Evolutionary conservation across 2,888 invertebrate genomes (phyloP), one percentile per base, ranked within the genome.

Genomic region (Danaus chrysippus): DNA sequence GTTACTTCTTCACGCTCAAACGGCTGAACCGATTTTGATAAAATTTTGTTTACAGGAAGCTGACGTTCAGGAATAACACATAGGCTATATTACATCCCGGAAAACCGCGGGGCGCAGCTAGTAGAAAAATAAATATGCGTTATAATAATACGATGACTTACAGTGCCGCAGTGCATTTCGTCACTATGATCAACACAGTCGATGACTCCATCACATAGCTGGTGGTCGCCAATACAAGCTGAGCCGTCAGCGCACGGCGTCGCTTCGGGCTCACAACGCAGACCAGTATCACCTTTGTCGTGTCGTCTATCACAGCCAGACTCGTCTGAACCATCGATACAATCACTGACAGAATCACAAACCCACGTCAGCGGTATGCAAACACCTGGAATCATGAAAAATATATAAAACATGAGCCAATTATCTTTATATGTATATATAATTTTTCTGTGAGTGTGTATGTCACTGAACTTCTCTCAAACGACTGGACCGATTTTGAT

Each of bases 251-350:
- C 86, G 81, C 96, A 96, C 49, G 92, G 92, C 73, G 93, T 93
- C 69, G 93, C 91, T 73, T 93, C 91, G 11, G 89, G 83, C 1
- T 75, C 78, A 76, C 93, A 94, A 78, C 68, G 42, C 76, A 73
- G 1, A 75, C 74, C 13, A 69, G 49, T 8, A 17, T 49, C 49
- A 1, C 49, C 49, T 11, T 49, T 49, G 49, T 49, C 10, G 67
- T 68, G 62, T 68, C 70, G 46, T 68, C 69, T 1, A 65, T 11
- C 17, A 66, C 91, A 91, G 2, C 72, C 74, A 34, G 73, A 75
- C 76, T 98, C 98, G 84, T 98, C 98, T 61, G 95, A 95, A 6
- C 94, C 95, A 78, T 95, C 94, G 0, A 93, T 91, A 77, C 98
- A 98, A 83, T 98, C 97, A 57, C 91, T 91, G 69, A 95, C 95